Evolutionary conservation across 2,113 vertebrate species (phyloP).

Genomic region (Bambusicola thoracicus): DNA sequence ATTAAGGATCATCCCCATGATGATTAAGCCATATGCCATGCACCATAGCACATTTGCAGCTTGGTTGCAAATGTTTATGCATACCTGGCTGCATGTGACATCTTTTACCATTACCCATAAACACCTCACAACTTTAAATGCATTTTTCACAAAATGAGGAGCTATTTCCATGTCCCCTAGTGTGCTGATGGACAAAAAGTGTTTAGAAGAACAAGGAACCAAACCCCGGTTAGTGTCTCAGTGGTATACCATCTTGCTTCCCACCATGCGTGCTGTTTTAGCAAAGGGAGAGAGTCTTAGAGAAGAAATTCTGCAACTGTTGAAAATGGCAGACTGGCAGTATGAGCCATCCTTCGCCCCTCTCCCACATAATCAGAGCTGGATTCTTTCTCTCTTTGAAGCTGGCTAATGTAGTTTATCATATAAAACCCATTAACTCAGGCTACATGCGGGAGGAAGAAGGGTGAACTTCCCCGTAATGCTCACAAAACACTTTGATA

Average conservation of each 20-base stretch:
- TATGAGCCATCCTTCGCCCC: background rate
- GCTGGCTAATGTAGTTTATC: constrained; percentile 22
- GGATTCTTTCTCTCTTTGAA: background rate
- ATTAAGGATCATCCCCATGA: too few species aligned
- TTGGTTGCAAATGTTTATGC: background rate
- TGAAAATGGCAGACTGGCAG: background rate
- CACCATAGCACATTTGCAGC: background rate
- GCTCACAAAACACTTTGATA: constrained; percentile 36
- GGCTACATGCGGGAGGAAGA: constrained; percentile 19
- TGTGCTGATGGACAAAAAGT: background rate
- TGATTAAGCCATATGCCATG: too few species aligned
- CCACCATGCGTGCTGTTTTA: fast-evolving
- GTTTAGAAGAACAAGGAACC: background rate
- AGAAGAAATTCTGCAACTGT: background rate
- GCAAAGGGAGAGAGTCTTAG: background rate
- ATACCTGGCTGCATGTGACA: background rate
- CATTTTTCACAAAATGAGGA: background rate
- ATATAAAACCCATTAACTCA: constrained; percentile 49
- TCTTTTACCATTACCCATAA: fast-evolving
- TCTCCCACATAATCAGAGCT: background rate
- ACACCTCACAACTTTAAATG: background rate
- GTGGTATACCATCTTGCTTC: fast-evolving
- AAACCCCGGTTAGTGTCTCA: background rate
- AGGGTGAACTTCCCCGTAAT: constrained; percentile 29
- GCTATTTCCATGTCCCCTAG: background rate